phyloP scores from a whole-genome alignment of 1,140 invertebrate genomes.

The Lucilia cuprina region DNA sequence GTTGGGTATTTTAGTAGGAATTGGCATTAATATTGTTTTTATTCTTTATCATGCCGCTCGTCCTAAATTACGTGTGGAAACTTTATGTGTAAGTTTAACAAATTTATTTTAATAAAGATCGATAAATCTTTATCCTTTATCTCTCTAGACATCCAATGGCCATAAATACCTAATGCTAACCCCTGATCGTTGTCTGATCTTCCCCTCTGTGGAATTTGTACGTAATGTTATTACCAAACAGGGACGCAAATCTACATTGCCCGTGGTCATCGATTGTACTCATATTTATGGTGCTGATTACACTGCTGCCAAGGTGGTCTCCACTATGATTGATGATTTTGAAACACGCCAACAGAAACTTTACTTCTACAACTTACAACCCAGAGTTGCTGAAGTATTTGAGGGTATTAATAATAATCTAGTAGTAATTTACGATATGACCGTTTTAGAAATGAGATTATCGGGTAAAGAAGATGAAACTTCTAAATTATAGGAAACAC shows the following conservation, averaged over 20 bases:
- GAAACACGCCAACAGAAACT: conserved; percentile 73
- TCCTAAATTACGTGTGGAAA: conserved; percentile 82
- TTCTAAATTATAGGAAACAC: background rate
- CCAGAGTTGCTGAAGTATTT: conserved; percentile 78
- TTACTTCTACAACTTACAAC: conserved; percentile 82
- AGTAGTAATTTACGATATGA: conserved; percentile 76
- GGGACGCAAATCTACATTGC: conserved; percentile 70
- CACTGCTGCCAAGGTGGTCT: conserved; percentile 79
- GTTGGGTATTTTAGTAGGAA: conserved; percentile 88
- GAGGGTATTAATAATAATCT: conserved; percentile 77
- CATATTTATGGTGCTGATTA: conserved; percentile 85
- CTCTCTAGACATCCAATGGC: conserved; percentile 68
- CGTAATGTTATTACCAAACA: conserved; percentile 82
- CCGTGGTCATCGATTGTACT: conserved; percentile 83
- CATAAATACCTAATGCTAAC: conserved; percentile 82
- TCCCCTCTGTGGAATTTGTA: conserved; percentile 88
- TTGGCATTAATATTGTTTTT: conserved; percentile 85
- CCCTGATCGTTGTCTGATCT: conserved; percentile 85
- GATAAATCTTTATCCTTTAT: background rate
- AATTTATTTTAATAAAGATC: background rate
- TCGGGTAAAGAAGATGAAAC: conserved; percentile 59
- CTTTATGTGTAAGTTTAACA: conserved; percentile 64
- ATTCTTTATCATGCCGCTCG: conserved; percentile 89
- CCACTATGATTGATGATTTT: conserved; percentile 76
- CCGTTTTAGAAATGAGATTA: conserved; percentile 73